Base-by-base conservation (phyloP, 1,140 invertebrate genomes). In the Drosophila repleta region DNA sequence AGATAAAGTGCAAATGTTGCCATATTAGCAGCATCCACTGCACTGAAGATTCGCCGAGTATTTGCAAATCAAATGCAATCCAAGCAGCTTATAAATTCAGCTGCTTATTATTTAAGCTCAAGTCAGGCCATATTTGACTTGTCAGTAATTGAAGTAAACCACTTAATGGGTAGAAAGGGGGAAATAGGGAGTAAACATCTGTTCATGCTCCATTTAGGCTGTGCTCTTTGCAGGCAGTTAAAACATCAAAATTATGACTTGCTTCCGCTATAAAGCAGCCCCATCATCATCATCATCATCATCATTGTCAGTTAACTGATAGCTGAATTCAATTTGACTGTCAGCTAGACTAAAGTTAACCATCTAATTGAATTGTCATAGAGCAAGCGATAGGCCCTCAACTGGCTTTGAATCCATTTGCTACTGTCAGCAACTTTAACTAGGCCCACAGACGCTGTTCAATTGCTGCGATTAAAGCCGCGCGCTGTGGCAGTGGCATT, bases 321-420 rank as follows among this genome's bases (percentile, higher is more conserved):
- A 68, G 32, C 45, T 52, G 13, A 35, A 35, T 74, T 41, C 26
- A 46, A 37, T 52, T 67, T 24, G 6, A 7, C n/a, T 69, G 66
- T 32, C 62, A 29, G 51, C 18, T 51, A 20, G 17, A 18, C 18
- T 11, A 39, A 45, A 35, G 53, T 56, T 37, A 76, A 39, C 21
- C 60, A 63, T 63, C 58, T 85, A 87, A 85, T 85, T 85, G 74
- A 85, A 85, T 87, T 85, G 82, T 87, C 73, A 68, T 4, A 57
- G 39, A 17, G 26, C 7, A 35, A 26, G 20, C 46, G 17, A 15
- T 11, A 18, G 4, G 43, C 39, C 35, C 61, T 65, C 55, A 62
- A 67, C 24, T 60, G 48, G 15, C 58, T 56, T 56, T 39, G 37
- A 64, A 76, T 66, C 52, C 63, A 87, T 84, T 85, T 53, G 81